Evolutionary conservation across 2,113 vertebrate species (phyloP).

Genomic region (Platycercus adscitus): DNA sequence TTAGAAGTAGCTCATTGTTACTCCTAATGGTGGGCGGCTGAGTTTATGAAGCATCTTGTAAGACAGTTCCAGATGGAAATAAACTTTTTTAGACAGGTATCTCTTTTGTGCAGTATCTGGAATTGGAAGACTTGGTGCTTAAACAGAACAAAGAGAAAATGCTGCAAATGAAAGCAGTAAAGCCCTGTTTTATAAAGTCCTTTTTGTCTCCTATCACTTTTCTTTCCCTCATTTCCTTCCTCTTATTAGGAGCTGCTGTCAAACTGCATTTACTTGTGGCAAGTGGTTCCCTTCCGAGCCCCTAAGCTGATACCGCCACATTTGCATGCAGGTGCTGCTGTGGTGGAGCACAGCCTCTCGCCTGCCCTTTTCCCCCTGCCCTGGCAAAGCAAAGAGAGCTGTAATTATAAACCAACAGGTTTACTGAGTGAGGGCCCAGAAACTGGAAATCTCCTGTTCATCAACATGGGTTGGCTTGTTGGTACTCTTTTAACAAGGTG

Average conservation of each 20-base stretch:
- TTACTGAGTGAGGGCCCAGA: not conserved
- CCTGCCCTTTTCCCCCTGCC: not conserved
- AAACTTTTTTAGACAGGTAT: slow-evolving; percentile 60
- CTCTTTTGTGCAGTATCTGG: slow-evolving; percentile 27
- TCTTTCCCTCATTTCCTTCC: slow-evolving; percentile 42
- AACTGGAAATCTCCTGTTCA: not conserved
- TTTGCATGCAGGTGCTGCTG: slow-evolving; percentile 60
- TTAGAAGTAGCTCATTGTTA: slow-evolving; percentile 53
- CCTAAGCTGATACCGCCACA: not conserved
- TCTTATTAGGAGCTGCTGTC: slow-evolving; percentile 58
- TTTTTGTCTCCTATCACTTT: slow-evolving; percentile 66
- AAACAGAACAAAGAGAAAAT: slow-evolving; percentile 45
- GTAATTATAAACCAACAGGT: not conserved
- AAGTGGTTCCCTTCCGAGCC: slow-evolving; percentile 10
- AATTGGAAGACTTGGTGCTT: slow-evolving; percentile 46
- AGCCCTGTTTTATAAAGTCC: slow-evolving; percentile 44
- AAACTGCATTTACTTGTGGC: slow-evolving; percentile 26
- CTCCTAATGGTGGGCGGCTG: slow-evolving; percentile 26
- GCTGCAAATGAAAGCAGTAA: slow-evolving; percentile 60
- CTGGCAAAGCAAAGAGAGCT: not conserved
- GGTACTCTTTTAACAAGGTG: not conserved
- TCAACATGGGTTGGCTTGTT: not conserved
- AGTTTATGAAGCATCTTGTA: slow-evolving; percentile 38
- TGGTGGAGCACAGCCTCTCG: not conserved
- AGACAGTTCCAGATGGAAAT: slow-evolving; percentile 16